Base-by-base conservation (phyloP, 1,140 invertebrate genomes). In the Papilio glaucus region DNA sequence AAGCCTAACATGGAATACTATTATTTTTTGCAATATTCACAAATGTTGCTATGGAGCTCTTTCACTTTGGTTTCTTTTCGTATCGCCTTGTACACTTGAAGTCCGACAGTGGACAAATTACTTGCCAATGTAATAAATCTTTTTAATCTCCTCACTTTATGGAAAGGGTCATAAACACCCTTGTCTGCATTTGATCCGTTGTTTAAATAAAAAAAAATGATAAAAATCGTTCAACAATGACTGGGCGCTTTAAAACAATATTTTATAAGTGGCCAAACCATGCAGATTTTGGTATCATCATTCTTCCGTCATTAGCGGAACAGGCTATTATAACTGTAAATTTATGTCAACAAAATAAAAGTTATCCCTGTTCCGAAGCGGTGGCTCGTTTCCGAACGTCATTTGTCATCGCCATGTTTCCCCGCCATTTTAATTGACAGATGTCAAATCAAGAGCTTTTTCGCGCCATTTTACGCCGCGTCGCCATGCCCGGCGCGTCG, bases 381-480 rank as follows among this genome's bases (percentile, higher is more conserved):
- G 65, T 45, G 72, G 71, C 76, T 73, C 72, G 78, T 80, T 78
- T 85, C 78, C 72, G 77, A 86, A 78, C 85, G 80, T 82, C 84
- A 74, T 88, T 88, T 86, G 82, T 90, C 86, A 88, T 71, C 60
- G 74, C 75, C 38, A 49, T 62, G 60, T 49, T 78, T 78, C 73
- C 75, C 78, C 82, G 77, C 77, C 61, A 57, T 77, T 82, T 81
- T 88, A 91, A 91, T 91, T 91, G 89, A 91, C 89, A 91, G 88
- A 83, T 91, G 89, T 89, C 89, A 91, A 86, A 89, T 79, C 71
- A 78, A 53, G 72, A 69, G 77, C 74, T 73, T 86, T 89, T 87
- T 88, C 86, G 84, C 89, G 83, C 81, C 85, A 78, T 85, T 85
- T 83, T 83, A 70, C 70, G 71, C 69, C 71, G 67, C 72, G 79